A percentile compares a stretch with the other conserved stretches of the same genome.
Evolutionary conservation across 2,797 vertebrate genomes (phyloP).

Genomic region (Sebastes vulpes): DNA sequence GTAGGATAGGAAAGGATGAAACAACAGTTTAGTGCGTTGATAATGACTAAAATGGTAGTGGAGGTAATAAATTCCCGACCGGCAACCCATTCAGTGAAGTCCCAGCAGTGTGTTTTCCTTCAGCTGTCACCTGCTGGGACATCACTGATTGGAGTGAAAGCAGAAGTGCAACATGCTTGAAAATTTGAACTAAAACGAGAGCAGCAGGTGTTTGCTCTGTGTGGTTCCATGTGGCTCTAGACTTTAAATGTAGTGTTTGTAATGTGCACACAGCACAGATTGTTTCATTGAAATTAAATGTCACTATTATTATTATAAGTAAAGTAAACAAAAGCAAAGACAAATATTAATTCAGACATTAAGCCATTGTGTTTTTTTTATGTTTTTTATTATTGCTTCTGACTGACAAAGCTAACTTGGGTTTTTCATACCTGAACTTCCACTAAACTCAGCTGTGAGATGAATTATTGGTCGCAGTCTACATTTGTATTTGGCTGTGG

Average conservation of each 20-base stretch:
- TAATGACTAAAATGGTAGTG: slow-evolving; percentile 7
- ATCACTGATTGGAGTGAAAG: slow-evolving; percentile 36
- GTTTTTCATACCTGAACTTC: background rate
- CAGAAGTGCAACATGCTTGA: background rate
- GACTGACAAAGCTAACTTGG: background rate
- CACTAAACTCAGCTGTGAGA: background rate
- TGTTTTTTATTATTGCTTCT: background rate
- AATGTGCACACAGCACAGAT: background rate
- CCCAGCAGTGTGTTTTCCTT: slow-evolving; percentile 37
- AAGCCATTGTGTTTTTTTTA: background rate
- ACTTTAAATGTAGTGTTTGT: background rate
- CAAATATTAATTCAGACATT: background rate
- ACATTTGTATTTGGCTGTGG: background rate
- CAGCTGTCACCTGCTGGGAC: slow-evolving; percentile 45
- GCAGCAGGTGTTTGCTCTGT: background rate
- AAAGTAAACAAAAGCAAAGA: background rate
- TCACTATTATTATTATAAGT: background rate
- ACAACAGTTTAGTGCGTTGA: background rate
- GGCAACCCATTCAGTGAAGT: slow-evolving; percentile 5
- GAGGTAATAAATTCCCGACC: background rate
- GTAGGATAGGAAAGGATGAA: background rate
- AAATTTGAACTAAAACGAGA: background rate
- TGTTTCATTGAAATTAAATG: background rate
- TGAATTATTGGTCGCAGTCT: background rate
- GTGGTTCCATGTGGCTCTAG: background rate